These are phyloP conservation scores for Dilophus febrilis DNA, from an alignment of 2,888 invertebrate species.

Conservation along the genomic window DNA sequence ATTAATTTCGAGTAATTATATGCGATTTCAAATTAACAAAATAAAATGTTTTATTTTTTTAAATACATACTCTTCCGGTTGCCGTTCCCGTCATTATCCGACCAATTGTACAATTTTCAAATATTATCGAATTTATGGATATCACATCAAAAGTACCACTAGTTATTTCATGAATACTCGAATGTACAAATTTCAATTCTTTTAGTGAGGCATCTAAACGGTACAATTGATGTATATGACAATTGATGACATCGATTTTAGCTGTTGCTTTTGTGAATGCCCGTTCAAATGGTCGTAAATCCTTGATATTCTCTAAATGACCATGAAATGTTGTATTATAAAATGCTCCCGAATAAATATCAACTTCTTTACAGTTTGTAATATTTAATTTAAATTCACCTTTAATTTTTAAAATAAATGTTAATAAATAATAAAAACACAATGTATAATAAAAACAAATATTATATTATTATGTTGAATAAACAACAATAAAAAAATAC, in stretches of 20 bases:
- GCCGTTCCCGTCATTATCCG: constrained; percentile 23
- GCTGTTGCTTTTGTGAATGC: constrained; percentile 23
- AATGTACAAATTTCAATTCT: constrained; percentile 21
- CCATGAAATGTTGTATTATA: constrained; percentile 21
- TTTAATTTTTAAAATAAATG: no score
- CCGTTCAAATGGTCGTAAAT: constrained; percentile 20
- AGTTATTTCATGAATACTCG: constrained; percentile 21
- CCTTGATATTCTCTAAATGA: constrained; percentile 18
- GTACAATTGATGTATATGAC: constrained; percentile 19
- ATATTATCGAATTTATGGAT: constrained; percentile 21
- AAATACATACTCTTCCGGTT: constrained; percentile 20
- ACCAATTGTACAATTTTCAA: constrained; percentile 22
- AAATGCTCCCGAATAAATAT: constrained; percentile 21
- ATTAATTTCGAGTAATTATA: background rate
- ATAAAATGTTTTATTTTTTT: background rate
- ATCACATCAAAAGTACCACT: constrained; percentile 25
- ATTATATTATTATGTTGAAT: background rate
- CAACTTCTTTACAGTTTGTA: constrained; percentile 18
- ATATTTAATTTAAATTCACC: constrained; percentile 23
- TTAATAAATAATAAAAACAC: no score
- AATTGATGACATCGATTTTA: constrained; percentile 21
- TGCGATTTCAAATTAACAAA: no score
- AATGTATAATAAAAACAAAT: no score
- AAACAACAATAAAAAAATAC: constrained; percentile 14
- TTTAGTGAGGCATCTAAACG: constrained; percentile 23